Evolutionary conservation across 2,797 vertebrate genomes (phyloP).

Genomic region (Danio kyathit): DNA sequence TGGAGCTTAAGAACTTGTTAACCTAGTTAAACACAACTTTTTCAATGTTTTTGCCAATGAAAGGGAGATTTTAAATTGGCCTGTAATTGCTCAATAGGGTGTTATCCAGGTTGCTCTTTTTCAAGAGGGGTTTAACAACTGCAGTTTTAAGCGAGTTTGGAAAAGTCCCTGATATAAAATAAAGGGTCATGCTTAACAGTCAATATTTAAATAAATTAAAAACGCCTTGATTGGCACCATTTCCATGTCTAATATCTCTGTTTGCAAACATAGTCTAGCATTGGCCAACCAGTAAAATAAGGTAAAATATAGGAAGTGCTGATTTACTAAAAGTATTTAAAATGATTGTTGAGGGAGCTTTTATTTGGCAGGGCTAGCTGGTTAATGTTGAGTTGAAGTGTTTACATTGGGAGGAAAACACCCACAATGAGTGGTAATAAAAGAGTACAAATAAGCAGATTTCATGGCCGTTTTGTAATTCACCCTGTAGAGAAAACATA

Average conservation of each 20-base stretch:
- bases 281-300: not conserved
- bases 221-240: too few relatives aligned
- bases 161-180: too few relatives aligned
- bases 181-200: too few relatives aligned
- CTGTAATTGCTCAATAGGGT: too few relatives aligned
- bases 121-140: too few relatives aligned
- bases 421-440: constrained; percentile 4
- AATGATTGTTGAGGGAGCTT: constrained; percentile 15
- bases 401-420: constrained; percentile 6
- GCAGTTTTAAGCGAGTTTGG: too few relatives aligned
- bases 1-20: too few relatives aligned
- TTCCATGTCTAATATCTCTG: not conserved
- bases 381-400: constrained; percentile 8
- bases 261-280: not conserved
- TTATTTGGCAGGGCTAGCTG: constrained; percentile 19
- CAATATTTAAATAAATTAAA: too few relatives aligned
- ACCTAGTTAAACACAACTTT: too few relatives aligned
- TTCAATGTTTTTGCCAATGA: too few relatives aligned
- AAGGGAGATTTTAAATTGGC: too few relatives aligned
- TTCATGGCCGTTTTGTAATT: constrained; percentile 23
- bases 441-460: constrained; percentile 27
- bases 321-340: constrained; percentile 7
- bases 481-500: constrained; percentile 25
- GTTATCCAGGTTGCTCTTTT: too few relatives aligned
- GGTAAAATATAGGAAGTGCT: constrained; percentile 1